Conservation (phyloP, 1,140 invertebrate species). For the Papilio polyxenes region DNA sequence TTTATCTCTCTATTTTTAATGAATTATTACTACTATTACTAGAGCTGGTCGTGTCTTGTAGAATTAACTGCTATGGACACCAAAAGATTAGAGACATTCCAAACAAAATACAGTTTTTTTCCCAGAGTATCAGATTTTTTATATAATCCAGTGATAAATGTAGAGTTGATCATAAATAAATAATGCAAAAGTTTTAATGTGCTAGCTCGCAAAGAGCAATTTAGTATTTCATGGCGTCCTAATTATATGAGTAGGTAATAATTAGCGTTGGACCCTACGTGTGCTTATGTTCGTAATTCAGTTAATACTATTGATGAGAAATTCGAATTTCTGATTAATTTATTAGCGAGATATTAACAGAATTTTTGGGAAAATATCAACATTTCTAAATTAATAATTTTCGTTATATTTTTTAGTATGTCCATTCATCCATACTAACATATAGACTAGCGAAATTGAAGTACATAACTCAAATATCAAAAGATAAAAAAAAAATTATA, state of each 20-base stretch:
- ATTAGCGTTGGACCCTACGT: neutral
- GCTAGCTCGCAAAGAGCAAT: neutral
- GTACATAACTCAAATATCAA: too few species aligned
- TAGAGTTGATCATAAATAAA: neutral
- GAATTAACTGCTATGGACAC: too few species aligned
- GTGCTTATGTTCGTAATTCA: neutral
- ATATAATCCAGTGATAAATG: neutral
- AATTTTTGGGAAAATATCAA: conserved; percentile 13
- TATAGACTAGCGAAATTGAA: too few species aligned
- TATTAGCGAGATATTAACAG: neutral
- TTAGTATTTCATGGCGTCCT: neutral
- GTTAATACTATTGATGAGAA: neutral
- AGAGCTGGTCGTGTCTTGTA: too few species aligned
- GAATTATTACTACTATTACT: too few species aligned
- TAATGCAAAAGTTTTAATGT: neutral
- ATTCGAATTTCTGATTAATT: neutral
- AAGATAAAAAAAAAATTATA: too few species aligned
- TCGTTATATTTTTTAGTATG: neutral
- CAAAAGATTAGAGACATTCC: too few species aligned
- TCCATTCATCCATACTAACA: too few species aligned
- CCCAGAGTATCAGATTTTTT: too few species aligned
- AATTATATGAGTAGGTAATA: conserved; percentile 16
- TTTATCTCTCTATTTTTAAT: too few species aligned
- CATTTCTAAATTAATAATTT: neutral
- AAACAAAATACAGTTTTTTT: too few species aligned